Percentiles rank a stretch among this genome's conserved stretches.
Evolutionary conservation across 2,797 vertebrate genomes (phyloP).

Genomic region (Strix occidentalis): DNA sequence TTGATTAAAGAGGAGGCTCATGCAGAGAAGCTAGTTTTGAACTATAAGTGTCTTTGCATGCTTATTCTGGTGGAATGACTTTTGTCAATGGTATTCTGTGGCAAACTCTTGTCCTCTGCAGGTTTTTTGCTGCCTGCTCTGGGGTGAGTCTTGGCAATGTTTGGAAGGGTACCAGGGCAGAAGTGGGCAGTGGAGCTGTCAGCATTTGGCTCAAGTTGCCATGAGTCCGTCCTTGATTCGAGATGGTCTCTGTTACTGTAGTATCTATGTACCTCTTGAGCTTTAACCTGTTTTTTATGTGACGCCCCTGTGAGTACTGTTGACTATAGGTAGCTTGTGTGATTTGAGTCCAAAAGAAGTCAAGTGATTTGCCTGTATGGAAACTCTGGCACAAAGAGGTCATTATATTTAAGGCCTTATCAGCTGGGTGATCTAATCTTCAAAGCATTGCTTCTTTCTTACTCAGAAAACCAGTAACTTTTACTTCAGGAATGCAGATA

Average conservation of each 20-base stretch:
- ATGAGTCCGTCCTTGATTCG: background rate
- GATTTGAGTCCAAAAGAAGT: background rate
- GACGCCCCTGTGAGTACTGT: background rate
- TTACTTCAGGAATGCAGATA: background rate
- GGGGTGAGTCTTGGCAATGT: background rate
- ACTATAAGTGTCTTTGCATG: background rate
- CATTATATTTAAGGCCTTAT: background rate
- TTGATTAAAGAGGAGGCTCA: background rate
- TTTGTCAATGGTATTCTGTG: background rate
- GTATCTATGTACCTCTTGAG: background rate
- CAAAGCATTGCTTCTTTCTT: background rate
- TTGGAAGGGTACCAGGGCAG: background rate
- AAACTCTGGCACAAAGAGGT: background rate
- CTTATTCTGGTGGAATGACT: background rate
- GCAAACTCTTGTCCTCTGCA: background rate
- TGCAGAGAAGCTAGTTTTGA: background rate
- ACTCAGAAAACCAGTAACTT: background rate
- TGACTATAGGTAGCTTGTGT: background rate
- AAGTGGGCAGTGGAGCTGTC: background rate
- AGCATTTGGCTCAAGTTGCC: background rate
- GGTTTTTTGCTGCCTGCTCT: background rate
- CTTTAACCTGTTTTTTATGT: background rate
- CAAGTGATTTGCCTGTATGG: background rate
- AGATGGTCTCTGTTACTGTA: background rate
- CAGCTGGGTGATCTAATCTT: background rate